Evolutionary conservation across 2,888 invertebrate species (phyloP), one percentile per base, ranked within the genome.

Genomic region (Neuroscelio doddi): DNA sequence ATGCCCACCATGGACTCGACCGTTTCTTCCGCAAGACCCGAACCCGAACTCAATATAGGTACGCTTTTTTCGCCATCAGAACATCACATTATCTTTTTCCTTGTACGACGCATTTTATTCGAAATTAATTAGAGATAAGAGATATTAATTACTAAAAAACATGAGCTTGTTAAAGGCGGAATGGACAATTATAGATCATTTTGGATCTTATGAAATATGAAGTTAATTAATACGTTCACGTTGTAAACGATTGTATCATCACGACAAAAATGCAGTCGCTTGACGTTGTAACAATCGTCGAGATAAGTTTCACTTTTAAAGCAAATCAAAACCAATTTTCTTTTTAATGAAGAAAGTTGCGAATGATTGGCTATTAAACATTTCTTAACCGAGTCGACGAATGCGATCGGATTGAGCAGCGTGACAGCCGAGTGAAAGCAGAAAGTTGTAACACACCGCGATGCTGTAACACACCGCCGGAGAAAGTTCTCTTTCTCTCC

Each of bases 11-110:
- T 85, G 81, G 82, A 85, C 62, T 81, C 83, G 1, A 84, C 85
- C 5, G 82, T 85, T 4, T 85, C 82, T 1, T 85, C 81, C 16
- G 84, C 80, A 26, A 82, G 80, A 69, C 83, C 90, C 62, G 92
- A 92, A 81, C 91, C 92, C 27, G 91, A 90, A 74, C 87, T 92
- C 61, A 90, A 91, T 84, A 90, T 92, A 89, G 92, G 92, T 92
- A 88, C 65, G 34, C n/a, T n/a, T n/a, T n/a, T n/a, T n/a, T n/a
- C n/a, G n/a, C n/a, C n/a, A n/a, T n/a, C n/a, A n/a, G n/a, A n/a
- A n/a, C n/a, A n/a, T n/a, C n/a, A n/a, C n/a, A n/a, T n/a, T n/a
- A n/a, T n/a, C n/a, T n/a, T n/a, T n/a, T n/a, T n/a, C n/a, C n/a
- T n/a, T n/a, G n/a, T n/a, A n/a, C n/a, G n/a, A n/a, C n/a, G n/a